Evolutionary conservation across 2,797 vertebrate genomes (phyloP), one percentile per base, ranked within the genome.

Genomic region (Fringilla coelebs): DNA sequence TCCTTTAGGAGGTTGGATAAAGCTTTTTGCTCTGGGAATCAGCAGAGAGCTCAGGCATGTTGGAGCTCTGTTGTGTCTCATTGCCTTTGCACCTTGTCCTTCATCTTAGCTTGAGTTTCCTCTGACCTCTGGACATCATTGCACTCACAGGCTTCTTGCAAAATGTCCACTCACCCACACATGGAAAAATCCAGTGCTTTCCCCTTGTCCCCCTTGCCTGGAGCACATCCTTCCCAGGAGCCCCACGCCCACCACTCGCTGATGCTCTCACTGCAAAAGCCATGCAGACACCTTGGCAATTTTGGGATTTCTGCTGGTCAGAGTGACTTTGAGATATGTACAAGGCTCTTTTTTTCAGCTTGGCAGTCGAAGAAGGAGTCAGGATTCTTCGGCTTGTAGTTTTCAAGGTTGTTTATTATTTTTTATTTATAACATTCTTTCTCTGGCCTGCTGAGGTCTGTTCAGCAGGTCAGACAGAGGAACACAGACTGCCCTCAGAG

Each of bases 151-250:
- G 29, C 88, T 76, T 51, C 66, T 88, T 86, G 45, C n/a, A 61
- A 89, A 90, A 82, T 7, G 10, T 86, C 94, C 91, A 34, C n/a
- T 96, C 80, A 85, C 84, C 86, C 91, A 89, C 86, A 65, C 70
- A 75, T 0, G 2, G 73, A 88, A 89, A 91, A 90, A 85, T 36
- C 52, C 76, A 65, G 38, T 7, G 15, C 38, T 77, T 82, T 84
- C 45, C 52, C 48, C 43, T 31, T 57, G 52, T 67, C n/a, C 36
- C 49, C 70, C 46, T 62, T 7, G 51, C 72, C 51, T 49, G 90
- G 3, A 94, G 52, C 7, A 3, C 1, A 0, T 67, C 55, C 51
- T 85, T 80, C 38, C 74, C 82, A n/a, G 63, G 63, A 89, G 29
- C 48, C 60, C 82, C 84, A 84, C 24, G 2, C 84, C 82, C 81